A percentile compares a stretch with the other conserved stretches of the same genome.
These are phyloP conservation scores for Myiotriccus ornatus DNA, from an alignment of 2,797 vertebrate species.

Conservation along the genomic window DNA sequence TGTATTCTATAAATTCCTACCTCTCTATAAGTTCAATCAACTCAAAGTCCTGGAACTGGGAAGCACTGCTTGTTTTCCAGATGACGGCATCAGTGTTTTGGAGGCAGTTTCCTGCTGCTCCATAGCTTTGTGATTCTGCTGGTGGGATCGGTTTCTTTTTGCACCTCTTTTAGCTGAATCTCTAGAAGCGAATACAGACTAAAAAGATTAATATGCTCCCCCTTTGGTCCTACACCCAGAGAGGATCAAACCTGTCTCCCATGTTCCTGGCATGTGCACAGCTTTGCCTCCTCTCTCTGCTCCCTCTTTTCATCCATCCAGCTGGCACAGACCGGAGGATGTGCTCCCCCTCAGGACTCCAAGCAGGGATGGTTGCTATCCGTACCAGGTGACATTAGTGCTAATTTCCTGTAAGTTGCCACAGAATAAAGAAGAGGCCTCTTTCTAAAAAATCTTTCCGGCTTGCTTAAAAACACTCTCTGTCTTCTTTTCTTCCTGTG, in stretches of 20 bases:
- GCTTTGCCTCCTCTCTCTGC: not conserved
- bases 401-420: constrained; percentile 48
- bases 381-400: constrained; percentile 28
- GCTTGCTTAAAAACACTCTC: constrained; percentile 48
- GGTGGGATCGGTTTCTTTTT: not conserved
- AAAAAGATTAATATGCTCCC: not conserved
- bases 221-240: not conserved
- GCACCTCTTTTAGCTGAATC: not conserved
- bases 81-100: not conserved
- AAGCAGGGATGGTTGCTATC: not conserved
- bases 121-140: not conserved
- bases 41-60: not conserved
- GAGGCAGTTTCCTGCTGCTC: not conserved
- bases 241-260: not conserved
- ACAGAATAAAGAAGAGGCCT: constrained; percentile 31
- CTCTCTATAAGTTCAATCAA: not conserved
- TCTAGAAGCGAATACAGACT: not conserved
- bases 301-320: not conserved
- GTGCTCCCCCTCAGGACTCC: not conserved
- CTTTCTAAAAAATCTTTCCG: constrained; percentile 40
- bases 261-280: not conserved
- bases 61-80: not conserved
- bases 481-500: constrained; percentile 42
- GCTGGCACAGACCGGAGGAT: not conserved
- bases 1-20: not conserved